These are phyloP conservation scores for Ceuthmochares aereus DNA, from an alignment of 2,113 vertebrate species.

Conservation along the genomic window DNA sequence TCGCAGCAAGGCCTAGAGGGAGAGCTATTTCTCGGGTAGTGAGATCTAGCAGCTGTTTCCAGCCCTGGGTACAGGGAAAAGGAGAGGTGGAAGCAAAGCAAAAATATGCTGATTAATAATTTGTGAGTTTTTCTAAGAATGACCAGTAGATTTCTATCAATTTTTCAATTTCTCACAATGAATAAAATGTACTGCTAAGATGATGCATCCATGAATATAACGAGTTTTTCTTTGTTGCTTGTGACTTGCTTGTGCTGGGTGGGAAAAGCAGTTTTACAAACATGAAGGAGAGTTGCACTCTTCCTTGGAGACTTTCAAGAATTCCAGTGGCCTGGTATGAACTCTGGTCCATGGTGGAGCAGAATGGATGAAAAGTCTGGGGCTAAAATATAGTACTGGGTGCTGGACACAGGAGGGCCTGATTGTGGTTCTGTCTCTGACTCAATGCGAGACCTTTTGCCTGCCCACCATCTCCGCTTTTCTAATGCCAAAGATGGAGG, in stretches of 20 bases:
- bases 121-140: neutral
- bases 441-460: neutral
- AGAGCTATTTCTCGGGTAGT: neutral
- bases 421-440: neutral
- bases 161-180: neutral
- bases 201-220: neutral
- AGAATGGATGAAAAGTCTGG: neutral
- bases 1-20: constrained; percentile 57
- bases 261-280: neutral
- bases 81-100: neutral
- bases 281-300: neutral
- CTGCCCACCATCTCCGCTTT: neutral
- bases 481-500: neutral
- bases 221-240: neutral
- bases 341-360: neutral
- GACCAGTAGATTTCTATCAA: neutral
- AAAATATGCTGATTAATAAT: neutral
- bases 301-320: neutral
- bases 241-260: neutral
- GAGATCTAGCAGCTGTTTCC: neutral
- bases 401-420: neutral
- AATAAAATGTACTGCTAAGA: constrained; percentile 55
- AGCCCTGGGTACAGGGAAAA: neutral
- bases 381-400: neutral
- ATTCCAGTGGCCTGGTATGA: neutral